These are phyloP conservation scores for Peromyscus eremicus DNA, from an alignment of 2,797 vertebrate species.

Conservation along the genomic window DNA sequence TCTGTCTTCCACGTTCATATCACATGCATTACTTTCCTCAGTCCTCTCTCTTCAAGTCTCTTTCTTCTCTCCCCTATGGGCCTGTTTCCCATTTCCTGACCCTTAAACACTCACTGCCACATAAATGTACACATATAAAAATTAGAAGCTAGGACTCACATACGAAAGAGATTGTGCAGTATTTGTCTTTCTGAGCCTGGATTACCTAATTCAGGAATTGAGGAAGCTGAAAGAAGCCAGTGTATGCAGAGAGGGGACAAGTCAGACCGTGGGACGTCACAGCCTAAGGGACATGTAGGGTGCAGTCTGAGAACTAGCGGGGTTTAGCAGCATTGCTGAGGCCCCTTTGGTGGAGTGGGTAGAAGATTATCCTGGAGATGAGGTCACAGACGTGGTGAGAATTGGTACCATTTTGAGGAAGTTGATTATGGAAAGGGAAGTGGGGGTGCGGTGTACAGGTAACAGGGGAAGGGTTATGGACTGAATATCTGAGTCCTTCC, in stretches of 20 bases:
- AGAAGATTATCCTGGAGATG: background rate
- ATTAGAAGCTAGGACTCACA: background rate
- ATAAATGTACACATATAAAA: background rate
- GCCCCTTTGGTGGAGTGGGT: background rate
- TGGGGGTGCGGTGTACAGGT: background rate
- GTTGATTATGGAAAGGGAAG: background rate
- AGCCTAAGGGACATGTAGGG: background rate
- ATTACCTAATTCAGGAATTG: background rate
- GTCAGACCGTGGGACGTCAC: background rate
- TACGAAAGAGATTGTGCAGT: no score
- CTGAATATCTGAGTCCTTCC: background rate
- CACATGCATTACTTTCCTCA: background rate
- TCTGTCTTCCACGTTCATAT: background rate
- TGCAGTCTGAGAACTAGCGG: background rate
- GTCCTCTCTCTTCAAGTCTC: background rate
- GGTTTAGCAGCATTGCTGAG: background rate
- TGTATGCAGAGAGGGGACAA: background rate
- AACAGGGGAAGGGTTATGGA: background rate
- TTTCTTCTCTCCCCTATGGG: background rate
- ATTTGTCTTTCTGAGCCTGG: background rate
- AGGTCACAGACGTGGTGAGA: background rate
- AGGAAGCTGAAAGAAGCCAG: background rate
- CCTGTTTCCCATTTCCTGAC: background rate
- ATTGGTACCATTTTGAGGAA: background rate
- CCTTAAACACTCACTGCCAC: background rate